Conservation (phyloP, 2,888 invertebrate genomes). For the Eupithecia tripunctaria region DNA sequence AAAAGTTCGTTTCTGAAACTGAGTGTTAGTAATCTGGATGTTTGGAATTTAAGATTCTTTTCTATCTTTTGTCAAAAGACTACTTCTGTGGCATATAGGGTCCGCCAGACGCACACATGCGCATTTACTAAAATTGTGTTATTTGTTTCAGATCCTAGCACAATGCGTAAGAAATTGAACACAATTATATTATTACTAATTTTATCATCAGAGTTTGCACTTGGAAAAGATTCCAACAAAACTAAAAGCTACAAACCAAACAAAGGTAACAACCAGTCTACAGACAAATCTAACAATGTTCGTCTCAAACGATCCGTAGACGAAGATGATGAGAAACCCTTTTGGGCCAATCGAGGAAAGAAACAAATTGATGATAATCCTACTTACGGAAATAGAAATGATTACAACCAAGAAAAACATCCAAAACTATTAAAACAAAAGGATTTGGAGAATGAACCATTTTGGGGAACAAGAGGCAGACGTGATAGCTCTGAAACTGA, state of each 20-base stretch:
- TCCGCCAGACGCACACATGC: not conserved
- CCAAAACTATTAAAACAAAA: conserved; percentile 48
- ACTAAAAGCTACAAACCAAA: conserved; percentile 53
- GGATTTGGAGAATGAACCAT: conserved; percentile 62
- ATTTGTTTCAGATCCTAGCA: conserved; percentile 61
- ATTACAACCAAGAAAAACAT: conserved; percentile 45
- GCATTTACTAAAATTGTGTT: not conserved
- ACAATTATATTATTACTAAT: conserved; percentile 59
- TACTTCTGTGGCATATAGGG: too few species aligned
- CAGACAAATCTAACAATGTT: conserved; percentile 53
- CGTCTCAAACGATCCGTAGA: conserved; percentile 65
- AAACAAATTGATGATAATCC: conserved; percentile 49
- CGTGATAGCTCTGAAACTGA: conserved; percentile 61
- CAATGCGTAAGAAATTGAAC: conserved; percentile 64
- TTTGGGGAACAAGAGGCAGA: conserved; percentile 74
- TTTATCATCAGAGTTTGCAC: conserved; percentile 59
- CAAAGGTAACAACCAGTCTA: conserved; percentile 52
- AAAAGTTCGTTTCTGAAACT: too few species aligned
- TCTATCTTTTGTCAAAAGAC: too few species aligned
- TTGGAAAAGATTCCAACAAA: conserved; percentile 62
- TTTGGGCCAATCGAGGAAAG: conserved; percentile 63
- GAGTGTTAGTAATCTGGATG: too few species aligned
- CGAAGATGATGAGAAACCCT: conserved; percentile 58
- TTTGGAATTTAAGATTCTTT: too few species aligned
- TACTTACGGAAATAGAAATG: conserved; percentile 39